Evolutionary conservation across 2,113 vertebrate species (phyloP).

Genomic region (Anolis carolinensis): DNA sequence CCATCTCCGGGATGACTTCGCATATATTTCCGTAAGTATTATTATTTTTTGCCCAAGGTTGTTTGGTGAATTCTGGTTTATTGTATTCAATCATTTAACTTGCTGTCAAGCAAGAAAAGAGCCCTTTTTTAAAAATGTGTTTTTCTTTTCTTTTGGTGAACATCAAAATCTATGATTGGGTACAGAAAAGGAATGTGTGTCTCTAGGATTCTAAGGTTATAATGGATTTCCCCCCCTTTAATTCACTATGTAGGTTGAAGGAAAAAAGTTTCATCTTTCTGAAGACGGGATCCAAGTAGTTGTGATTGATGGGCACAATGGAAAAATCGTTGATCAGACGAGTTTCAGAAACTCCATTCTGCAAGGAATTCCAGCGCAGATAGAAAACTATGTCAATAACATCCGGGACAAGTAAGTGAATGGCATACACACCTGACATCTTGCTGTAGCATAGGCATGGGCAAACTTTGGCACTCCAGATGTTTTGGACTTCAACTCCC

Average conservation of each 20-base stretch:
- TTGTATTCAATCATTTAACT: no score
- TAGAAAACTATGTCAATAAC: slow-evolving; percentile 84
- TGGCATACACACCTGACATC: rapidly evolving
- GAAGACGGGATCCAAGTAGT: slow-evolving; percentile 91
- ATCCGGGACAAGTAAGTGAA: slow-evolving; percentile 85
- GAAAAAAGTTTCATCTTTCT: slow-evolving; percentile 79
- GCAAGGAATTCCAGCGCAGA: slow-evolving; percentile 88
- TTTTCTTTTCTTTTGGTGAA: neutral
- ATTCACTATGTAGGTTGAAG: slow-evolving; percentile 80
- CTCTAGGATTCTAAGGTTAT: neutral
- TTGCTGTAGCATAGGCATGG: neutral
- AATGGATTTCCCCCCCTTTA: neutral
- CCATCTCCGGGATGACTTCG: slow-evolving; percentile 90
- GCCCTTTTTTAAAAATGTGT: neutral
- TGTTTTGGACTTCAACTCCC: no score
- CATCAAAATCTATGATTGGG: neutral
- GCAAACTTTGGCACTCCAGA: no score
- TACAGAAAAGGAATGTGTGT: neutral
- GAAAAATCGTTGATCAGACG: slow-evolving; percentile 81
- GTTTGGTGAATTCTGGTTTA: neutral
- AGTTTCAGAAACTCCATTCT: slow-evolving; percentile 85
- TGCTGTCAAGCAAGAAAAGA: neutral
- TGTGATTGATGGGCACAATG: slow-evolving; percentile 83
- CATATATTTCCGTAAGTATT: slow-evolving; percentile 85
- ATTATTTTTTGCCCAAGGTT: neutral